Base-by-base conservation (phyloP, 2,888 invertebrate genomes). In the Drosophila sordidula region DNA sequence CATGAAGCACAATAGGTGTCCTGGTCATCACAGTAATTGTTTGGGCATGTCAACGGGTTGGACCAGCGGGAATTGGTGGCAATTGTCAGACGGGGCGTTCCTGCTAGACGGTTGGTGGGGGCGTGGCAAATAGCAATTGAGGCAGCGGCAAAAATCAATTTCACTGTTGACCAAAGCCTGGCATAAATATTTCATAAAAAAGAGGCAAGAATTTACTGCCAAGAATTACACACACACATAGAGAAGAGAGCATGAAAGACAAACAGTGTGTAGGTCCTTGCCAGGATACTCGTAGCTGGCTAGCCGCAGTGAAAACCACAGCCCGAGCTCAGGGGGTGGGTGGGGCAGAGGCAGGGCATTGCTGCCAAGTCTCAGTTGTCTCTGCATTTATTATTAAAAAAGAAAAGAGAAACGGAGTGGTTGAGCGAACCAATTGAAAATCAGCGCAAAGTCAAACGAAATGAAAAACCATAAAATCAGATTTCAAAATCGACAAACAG, bases 401-500 rank as follows among this genome's bases (percentile, higher is more conserved):
- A 46, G 49, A 55, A 57, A 41, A 57, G 46, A 34, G 36, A n/a
- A 38, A 41, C 47, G 38, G 25, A 51, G 47, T 38, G 50, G 51
- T 38, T 51, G 46, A 42, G 29, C 70, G 44, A 50, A 70, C 56
- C 78, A 73, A 83, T 84, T 88, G 84, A 83, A 78, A 86, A 86
- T 80, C 87, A 88, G 62, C 70, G 87, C 74, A 75, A 83, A 86
- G 84, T 80, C 85, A 80, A 89, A 76, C 79, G 84, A 74, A 87
- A 89, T 84, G 79, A 89, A 81, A 89, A 89, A 79, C 86, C 81
- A 85, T 87, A 87, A 85, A 85, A 85, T 89, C 87, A 76, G 85
- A 89, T 84, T 89, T 89, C 89, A 87, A 84, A 89, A 87, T 78
- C 81, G 77, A 76, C 79, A 79, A 87, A 82, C 77, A 77, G 88